A percentile compares a stretch with the other conserved stretches of the same genome.
Conservation (phyloP, 2,888 invertebrate species). For the Ernsta delagoae region DNA sequence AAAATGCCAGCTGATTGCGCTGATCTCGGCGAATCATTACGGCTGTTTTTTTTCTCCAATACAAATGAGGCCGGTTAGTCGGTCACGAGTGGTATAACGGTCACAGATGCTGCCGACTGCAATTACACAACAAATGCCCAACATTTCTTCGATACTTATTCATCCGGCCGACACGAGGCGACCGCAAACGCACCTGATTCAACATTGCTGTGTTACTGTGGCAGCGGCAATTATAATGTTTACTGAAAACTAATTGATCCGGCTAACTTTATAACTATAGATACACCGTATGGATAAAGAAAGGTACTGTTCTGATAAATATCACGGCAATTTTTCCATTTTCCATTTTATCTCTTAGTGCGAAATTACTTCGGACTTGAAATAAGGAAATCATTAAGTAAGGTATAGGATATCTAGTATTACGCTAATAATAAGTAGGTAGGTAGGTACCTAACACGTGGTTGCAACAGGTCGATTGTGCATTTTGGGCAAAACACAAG, state of each 20-base stretch:
- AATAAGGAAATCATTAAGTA: too few species aligned
- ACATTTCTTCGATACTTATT: constrained; percentile 33
- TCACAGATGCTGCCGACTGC: constrained; percentile 28
- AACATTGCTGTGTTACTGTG: constrained; percentile 20
- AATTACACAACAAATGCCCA: constrained; percentile 35
- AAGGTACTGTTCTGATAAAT: too few species aligned
- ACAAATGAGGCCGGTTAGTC: constrained; percentile 25
- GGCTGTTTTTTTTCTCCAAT: constrained; percentile 17
- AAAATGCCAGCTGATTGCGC: constrained; percentile 17
- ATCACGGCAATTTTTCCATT: too few species aligned
- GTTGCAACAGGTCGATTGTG: too few species aligned
- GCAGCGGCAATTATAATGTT: neutral
- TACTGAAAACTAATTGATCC: neutral
- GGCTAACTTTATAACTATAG: neutral
- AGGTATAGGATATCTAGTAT: too few species aligned
- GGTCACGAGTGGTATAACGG: constrained; percentile 30
- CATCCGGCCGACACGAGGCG: constrained; percentile 23
- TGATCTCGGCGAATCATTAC: constrained; percentile 16
- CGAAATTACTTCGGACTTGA: too few species aligned
- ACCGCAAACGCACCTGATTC: constrained; percentile 34
- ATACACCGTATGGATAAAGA: too few species aligned
- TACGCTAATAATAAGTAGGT: too few species aligned
- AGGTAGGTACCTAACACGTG: too few species aligned
- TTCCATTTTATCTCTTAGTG: too few species aligned
- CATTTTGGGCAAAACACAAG: too few species aligned